These are phyloP conservation scores for Caenorhabditis elegans DNA, from an alignment of 1,140 invertebrate genomes.

Conservation along the genomic window DNA sequence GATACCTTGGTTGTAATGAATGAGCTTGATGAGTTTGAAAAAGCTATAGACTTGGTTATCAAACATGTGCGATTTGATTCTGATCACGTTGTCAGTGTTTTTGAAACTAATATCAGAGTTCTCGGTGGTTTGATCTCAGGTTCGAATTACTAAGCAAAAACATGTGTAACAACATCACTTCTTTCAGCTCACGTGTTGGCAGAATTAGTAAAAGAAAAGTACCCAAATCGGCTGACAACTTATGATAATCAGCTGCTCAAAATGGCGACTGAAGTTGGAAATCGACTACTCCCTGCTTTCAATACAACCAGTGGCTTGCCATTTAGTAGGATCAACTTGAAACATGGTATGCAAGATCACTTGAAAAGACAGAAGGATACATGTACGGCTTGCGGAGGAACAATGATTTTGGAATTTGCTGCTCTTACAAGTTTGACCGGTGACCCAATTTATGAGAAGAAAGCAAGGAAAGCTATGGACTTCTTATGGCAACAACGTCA, in stretches of 20 bases:
- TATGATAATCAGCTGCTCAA: constrained; percentile 85
- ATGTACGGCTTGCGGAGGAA: constrained; percentile 96
- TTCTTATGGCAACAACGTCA: constrained; percentile 91
- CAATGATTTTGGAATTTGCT: constrained; percentile 95
- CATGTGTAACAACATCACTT: constrained; percentile 36
- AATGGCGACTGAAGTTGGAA: constrained; percentile 88
- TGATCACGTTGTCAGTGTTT: constrained; percentile 93
- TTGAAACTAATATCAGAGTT: constrained; percentile 96
- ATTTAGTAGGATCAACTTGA: constrained; percentile 86
- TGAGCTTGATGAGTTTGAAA: constrained; percentile 89
- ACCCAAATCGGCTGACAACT: constrained; percentile 80
- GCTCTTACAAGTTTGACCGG: constrained; percentile 88
- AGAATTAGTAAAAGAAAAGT: constrained; percentile 76
- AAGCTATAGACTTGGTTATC: constrained; percentile 76
- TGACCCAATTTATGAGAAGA: constrained; percentile 87
- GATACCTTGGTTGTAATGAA: constrained; percentile 89
- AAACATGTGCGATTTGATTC: constrained; percentile 80
- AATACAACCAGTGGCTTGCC: constrained; percentile 97
- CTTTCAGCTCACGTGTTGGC: constrained; percentile 83
- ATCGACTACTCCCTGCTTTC: constrained; percentile 88
- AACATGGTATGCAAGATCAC: constrained; percentile 80
- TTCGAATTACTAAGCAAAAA: background rate
- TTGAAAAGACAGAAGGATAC: constrained; percentile 80
- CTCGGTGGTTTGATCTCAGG: constrained; percentile 76
- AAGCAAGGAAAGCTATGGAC: constrained; percentile 86